phyloP scores from a whole-genome alignment of 2,888 invertebrate species.

The Andrena haemorrhoa region DNA sequence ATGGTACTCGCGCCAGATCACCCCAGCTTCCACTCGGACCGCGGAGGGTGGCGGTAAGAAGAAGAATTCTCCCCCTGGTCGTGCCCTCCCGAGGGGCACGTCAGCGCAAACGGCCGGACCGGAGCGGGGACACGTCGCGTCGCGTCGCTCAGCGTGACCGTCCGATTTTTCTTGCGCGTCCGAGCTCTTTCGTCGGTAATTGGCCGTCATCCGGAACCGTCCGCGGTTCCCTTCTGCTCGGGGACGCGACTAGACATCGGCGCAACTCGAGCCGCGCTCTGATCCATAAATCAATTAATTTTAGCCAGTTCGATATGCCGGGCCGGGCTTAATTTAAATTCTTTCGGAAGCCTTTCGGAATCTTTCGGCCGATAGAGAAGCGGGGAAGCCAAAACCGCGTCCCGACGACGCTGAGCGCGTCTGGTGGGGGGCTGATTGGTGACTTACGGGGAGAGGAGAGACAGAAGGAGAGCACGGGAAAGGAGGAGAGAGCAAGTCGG shows the following conservation, averaged over 20 bases:
- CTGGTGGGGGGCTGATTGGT: slow-evolving; percentile 66
- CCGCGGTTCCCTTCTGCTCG: slow-evolving; percentile 15
- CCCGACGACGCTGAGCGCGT: slow-evolving; percentile 41
- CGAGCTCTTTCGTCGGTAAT: slow-evolving; percentile 49
- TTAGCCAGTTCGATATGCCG: slow-evolving; percentile 81
- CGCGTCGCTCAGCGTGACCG: slow-evolving; percentile 12
- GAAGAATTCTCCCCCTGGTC: slow-evolving; percentile 39
- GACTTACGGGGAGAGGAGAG: slow-evolving; percentile 62
- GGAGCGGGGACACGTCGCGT: background rate
- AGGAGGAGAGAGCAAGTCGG: background rate
- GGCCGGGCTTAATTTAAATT: slow-evolving; percentile 83
- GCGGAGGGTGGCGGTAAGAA: slow-evolving; percentile 30
- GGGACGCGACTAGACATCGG: slow-evolving; percentile 31
- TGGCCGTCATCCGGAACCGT: slow-evolving; percentile 58
- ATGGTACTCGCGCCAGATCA: background rate
- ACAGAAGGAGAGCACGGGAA: slow-evolving; percentile 16
- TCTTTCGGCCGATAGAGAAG: slow-evolving; percentile 64
- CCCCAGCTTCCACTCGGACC: background rate
- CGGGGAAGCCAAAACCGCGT: slow-evolving; percentile 59
- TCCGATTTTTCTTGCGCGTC: slow-evolving; percentile 59
- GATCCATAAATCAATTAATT: slow-evolving; percentile 84
- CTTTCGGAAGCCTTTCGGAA: slow-evolving; percentile 81
- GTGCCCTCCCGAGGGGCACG: slow-evolving; percentile 16
- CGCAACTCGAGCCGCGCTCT: slow-evolving; percentile 28
- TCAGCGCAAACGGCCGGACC: slow-evolving; percentile 3